Evolutionary conservation across 1,140 invertebrate species (phyloP), one percentile per base, ranked within the genome.

Genomic region (Whitmania pigra): DNA sequence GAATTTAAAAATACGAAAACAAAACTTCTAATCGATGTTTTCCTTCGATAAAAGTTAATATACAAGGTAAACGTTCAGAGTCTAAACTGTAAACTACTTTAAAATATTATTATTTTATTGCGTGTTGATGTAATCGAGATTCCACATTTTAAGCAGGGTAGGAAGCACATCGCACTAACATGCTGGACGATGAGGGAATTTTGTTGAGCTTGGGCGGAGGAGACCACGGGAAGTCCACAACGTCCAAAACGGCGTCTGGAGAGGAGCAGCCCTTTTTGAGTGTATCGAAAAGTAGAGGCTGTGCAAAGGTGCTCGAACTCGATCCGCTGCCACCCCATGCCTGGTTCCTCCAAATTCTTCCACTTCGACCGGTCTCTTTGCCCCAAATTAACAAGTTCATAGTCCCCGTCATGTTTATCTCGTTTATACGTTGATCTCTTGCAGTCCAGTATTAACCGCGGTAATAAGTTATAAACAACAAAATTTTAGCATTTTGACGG

Each of bases 191-290:
- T 13, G 57, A 63, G 20, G 22, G 29, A 7, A 1, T 9, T 20
- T 20, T 63, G 22, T 13, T 31, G 22, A 63, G 57, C 18, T 63
- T 63, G 57, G 22, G 11, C 18, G 29, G 11, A 2, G 57, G 22
- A 63, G 29, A 25, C 57, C 22, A 31, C 6, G 22, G 22, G 57
- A 63, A 63, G 18, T 63, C 57, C 57, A 25, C 15, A 20, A 25
- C 57, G 15, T 63, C 29, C 22, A 63, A n/a, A 0, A 63, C 57
- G 22, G 29, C 29, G 57, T 63, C 57, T 25, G 57, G 57, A 20
- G 57, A 63, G 22, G 57, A 63, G 22, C 22, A 22, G 11, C 22
- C 57, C 29, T 63, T 63, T 63, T 63, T 63, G 22, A 63, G 57
- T 6, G 57, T 63, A 31, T 63, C 57, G 57, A 22, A 63, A 13